phyloP scores from a whole-genome alignment of 1,140 invertebrate genomes.

The Drosophila parabipectinata region DNA sequence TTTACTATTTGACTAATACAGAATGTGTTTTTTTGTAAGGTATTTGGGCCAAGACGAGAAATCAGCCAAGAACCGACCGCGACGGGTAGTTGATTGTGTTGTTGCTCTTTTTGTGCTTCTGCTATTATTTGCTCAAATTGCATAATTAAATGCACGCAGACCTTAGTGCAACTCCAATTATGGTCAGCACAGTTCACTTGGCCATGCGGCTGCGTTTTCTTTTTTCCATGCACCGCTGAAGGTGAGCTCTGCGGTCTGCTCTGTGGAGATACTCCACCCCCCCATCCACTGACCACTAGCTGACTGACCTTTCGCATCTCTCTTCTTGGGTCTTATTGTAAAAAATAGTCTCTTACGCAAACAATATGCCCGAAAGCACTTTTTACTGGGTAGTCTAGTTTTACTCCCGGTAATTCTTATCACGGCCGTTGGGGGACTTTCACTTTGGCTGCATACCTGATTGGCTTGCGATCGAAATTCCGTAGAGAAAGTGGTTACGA shows the following conservation, averaged over 20 bases:
- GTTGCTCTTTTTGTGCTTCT: slow-evolving; percentile 19
- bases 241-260: slow-evolving; percentile 55
- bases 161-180: slow-evolving; percentile 75
- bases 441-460: slow-evolving; percentile 14
- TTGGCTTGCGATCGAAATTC: slow-evolving; percentile 2
- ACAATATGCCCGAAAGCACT: neutral
- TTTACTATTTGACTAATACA: slow-evolving; percentile 58
- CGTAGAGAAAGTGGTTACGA: slow-evolving; percentile 24
- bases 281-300: slow-evolving; percentile 18
- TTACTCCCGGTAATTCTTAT: slow-evolving; percentile 13
- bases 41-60: slow-evolving; percentile 57
- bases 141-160: slow-evolving; percentile 82
- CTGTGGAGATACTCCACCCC: slow-evolving; percentile 4
- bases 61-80: slow-evolving; percentile 48
- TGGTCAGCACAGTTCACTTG: slow-evolving; percentile 64
- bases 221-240: slow-evolving; percentile 49
- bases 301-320: slow-evolving; percentile 42
- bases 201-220: slow-evolving; percentile 65
- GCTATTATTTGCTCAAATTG: slow-evolving; percentile 79
- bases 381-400: neutral
- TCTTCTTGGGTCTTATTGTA: neutral
- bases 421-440: slow-evolving; percentile 19
- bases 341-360: slow-evolving; percentile 17
- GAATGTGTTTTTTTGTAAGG: slow-evolving; percentile 33
- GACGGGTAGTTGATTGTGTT: slow-evolving; percentile 21